These are phyloP conservation scores for Corvus cornix DNA, from an alignment of 2,113 vertebrate species.

Conservation along the genomic window DNA sequence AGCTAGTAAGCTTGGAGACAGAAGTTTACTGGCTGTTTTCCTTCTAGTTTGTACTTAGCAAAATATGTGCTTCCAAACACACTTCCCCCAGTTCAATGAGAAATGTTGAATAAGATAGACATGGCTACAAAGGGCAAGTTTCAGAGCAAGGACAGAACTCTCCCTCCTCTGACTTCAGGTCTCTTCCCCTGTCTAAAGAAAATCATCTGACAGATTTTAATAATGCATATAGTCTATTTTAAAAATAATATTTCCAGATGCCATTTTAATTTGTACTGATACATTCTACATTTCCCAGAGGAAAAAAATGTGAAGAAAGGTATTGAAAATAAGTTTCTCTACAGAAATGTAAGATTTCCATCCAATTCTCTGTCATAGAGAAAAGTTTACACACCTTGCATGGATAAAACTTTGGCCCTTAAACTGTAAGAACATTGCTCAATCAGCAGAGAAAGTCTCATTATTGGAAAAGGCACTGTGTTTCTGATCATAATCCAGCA, in stretches of 20 bases:
- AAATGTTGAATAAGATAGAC: rapidly evolving
- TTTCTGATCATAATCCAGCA: not conserved
- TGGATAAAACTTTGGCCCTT: not conserved
- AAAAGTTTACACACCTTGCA: not conserved
- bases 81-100: not conserved
- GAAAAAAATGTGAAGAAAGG: not conserved
- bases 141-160: not conserved
- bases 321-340: not conserved
- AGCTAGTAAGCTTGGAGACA: not conserved
- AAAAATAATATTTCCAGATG: not conserved
- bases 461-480: not conserved
- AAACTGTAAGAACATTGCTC: not conserved
- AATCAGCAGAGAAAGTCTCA: not conserved
- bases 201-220: not conserved
- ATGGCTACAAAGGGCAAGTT: not conserved
- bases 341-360: not conserved
- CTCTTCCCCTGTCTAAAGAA: not conserved
- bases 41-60: not conserved
- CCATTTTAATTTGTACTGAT: not conserved
- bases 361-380: not conserved
- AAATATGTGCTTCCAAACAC: not conserved
- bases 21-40: not conserved
- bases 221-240: not conserved
- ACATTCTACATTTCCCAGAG: not conserved
- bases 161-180: not conserved